A percentile compares a stretch with the other conserved stretches of the same genome.
Evolutionary conservation across 2,888 invertebrate genomes (phyloP).

Genomic region (Diplazon laetatorius): DNA sequence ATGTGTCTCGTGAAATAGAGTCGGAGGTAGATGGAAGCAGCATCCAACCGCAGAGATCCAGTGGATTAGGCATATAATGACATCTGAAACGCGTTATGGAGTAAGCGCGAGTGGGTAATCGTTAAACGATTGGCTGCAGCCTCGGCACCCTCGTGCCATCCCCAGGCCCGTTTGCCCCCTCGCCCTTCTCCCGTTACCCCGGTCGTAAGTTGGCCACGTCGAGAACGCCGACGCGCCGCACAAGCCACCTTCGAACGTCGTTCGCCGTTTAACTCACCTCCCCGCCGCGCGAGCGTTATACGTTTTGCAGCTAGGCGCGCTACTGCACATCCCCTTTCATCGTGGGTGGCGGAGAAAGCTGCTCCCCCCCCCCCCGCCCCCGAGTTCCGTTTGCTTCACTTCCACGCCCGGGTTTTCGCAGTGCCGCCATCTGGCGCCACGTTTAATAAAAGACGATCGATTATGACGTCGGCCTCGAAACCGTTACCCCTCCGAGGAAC

Average conservation of each 20-base stretch:
- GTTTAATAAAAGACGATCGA: conserved; percentile 83
- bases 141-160: conserved; percentile 65
- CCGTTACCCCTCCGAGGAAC: conserved; percentile 73
- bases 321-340: conserved; percentile 53
- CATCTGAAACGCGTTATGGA: conserved; percentile 79
- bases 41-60: conserved; percentile 57
- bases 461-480: conserved; percentile 82
- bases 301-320: conserved; percentile 26
- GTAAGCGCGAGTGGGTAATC: conserved; percentile 80
- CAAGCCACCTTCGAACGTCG: conserved; percentile 67
- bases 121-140: conserved; percentile 81
- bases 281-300: conserved; percentile 49
- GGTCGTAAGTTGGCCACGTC: conserved; percentile 39
- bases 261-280: conserved; percentile 73
- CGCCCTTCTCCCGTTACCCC: conserved; percentile 53
- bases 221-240: conserved; percentile 57
- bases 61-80: conserved; percentile 77
- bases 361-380: neutral
- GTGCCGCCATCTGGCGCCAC: conserved; percentile 80
- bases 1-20: conserved; percentile 8
- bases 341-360: neutral
- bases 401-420: conserved; percentile 34
- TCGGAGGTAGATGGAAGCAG: conserved; percentile 30
- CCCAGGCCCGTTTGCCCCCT: conserved; percentile 64
- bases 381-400: conserved; percentile 52